phyloP scores from a whole-genome alignment of 2,797 vertebrate genomes.

The Enteromius radiatus region DNA sequence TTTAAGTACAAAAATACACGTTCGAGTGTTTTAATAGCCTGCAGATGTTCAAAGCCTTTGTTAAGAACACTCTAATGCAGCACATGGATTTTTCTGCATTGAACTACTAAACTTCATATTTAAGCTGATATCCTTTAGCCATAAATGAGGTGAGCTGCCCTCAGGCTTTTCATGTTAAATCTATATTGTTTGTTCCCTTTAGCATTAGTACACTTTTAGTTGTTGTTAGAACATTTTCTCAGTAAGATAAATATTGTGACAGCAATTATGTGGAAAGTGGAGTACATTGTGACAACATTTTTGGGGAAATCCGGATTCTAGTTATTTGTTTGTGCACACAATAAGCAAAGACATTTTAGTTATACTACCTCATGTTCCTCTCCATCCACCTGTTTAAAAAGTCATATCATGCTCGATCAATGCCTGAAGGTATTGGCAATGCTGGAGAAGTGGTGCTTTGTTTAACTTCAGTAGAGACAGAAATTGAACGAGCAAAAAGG shows the following conservation, averaged over 20 bases:
- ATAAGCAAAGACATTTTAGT: not conserved
- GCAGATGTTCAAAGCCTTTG: not conserved
- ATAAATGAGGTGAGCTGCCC: not conserved
- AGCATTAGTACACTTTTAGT: not conserved
- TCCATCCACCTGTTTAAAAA: not conserved
- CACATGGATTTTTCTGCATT: not conserved
- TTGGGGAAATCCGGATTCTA: not conserved
- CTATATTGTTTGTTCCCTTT: slow-evolving; percentile 11
- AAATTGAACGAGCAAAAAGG: not conserved
- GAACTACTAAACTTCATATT: not conserved
- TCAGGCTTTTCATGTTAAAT: slow-evolving; percentile 3
- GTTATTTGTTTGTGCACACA: not conserved
- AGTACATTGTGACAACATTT: not conserved
- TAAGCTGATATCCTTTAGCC: not conserved
- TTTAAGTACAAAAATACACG: not conserved
- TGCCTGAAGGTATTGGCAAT: not conserved
- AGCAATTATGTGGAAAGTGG: not conserved
- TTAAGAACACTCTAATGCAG: slow-evolving; percentile 28
- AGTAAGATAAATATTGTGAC: not conserved
- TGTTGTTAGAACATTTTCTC: not conserved
- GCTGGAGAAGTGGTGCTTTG: not conserved
- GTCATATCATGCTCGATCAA: not conserved
- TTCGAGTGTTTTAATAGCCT: not conserved
- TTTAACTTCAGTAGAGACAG: not conserved
- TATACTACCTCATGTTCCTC: not conserved